A percentile compares a stretch with the other conserved stretches of the same genome.
These are phyloP conservation scores for Rhineura floridana DNA, from an alignment of 2,113 vertebrate species.

Conservation along the genomic window DNA sequence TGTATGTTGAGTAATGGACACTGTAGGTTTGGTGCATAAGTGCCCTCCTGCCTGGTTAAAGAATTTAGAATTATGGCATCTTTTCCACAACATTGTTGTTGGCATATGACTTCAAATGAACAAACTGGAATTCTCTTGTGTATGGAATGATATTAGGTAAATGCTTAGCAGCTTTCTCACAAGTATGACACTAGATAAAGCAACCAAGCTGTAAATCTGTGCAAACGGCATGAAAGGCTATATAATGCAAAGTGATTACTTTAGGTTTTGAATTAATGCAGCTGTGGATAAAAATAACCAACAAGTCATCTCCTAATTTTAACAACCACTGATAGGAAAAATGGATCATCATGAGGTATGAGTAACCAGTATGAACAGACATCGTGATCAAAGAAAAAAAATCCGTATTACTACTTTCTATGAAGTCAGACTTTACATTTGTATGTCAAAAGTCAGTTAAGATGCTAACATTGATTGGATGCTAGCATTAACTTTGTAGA, in stretches of 20 bases:
- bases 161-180: constrained; percentile 77
- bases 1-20: background rate
- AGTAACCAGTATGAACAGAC: constrained; percentile 68
- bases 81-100: constrained; percentile 6
- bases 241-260: constrained; percentile 78
- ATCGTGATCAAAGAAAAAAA: constrained; percentile 77
- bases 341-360: constrained; percentile 71
- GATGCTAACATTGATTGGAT: constrained; percentile 50
- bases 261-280: constrained; percentile 76
- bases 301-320: constrained; percentile 85
- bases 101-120: constrained; percentile 54
- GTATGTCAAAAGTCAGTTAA: constrained; percentile 53
- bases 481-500: constrained; percentile 39
- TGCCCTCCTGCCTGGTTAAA: background rate
- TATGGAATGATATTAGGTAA: constrained; percentile 77
- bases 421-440: constrained; percentile 60
- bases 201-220: constrained; percentile 78
- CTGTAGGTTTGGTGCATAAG: background rate
- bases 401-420: constrained; percentile 72
- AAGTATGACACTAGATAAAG: constrained; percentile 75
- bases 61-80: background rate
- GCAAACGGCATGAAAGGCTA: constrained; percentile 73
- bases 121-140: constrained; percentile 54
- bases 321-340: constrained; percentile 75
- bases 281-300: constrained; percentile 78